Conservation (phyloP, 2,113 vertebrate species). For the Seriola rivoliana region DNA sequence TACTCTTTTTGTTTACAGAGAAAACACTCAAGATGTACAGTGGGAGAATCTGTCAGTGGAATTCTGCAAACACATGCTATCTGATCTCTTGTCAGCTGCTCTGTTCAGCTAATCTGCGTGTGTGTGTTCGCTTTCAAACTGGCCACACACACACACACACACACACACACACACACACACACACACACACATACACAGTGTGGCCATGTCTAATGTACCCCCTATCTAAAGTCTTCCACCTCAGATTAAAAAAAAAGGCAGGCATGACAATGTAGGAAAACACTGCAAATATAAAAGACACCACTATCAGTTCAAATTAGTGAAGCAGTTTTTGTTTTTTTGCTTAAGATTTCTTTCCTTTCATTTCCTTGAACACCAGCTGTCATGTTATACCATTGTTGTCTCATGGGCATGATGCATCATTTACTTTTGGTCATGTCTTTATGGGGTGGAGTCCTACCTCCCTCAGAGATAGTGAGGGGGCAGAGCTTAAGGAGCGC, state of each 20-base stretch:
- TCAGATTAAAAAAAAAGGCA: background rate
- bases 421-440: constrained; percentile 35
- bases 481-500: background rate
- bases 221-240: constrained; percentile 1
- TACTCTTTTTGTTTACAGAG: background rate
- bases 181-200: background rate
- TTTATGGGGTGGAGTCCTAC: background rate
- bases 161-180: background rate
- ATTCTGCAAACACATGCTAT: constrained; percentile 16
- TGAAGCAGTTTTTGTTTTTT: background rate
- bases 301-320: background rate
- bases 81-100: constrained; percentile 25
- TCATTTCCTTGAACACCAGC: background rate
- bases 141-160: background rate
- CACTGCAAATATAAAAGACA: background rate
- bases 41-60: background rate
- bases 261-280: background rate
- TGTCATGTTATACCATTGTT: background rate
- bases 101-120: background rate
- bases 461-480: background rate
- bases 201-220: background rate
- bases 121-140: constrained; percentile 3
- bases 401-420: constrained; percentile 5
- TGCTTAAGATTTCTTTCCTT: background rate
- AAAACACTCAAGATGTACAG: constrained; percentile 5